Evolutionary conservation across 2,888 invertebrate genomes (phyloP).

Genomic region (Ptycholaimellus sp.): DNA sequence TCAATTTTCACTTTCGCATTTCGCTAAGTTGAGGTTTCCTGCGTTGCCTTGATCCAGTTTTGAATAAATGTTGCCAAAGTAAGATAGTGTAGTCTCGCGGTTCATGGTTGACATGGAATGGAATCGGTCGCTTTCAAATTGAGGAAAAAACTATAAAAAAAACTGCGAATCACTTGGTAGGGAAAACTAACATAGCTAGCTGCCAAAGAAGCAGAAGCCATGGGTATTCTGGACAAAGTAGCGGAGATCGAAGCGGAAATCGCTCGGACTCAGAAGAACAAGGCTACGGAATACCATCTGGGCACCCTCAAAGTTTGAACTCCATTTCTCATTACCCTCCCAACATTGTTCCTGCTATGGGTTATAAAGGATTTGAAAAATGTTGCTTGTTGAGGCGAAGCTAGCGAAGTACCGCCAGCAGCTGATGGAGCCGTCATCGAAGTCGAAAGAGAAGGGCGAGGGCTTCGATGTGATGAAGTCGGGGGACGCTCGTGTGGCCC

Average conservation of each 20-base stretch:
- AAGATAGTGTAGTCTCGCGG: neutral
- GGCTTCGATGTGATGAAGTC: constrained; percentile 98
- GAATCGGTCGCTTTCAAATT: neutral
- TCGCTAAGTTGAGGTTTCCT: neutral
- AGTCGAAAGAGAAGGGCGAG: constrained; percentile 52
- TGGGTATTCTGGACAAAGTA: constrained; percentile 98
- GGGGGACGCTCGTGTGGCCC: constrained; percentile 54
- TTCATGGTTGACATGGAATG: neutral
- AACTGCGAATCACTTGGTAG: no score
- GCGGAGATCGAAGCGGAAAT: constrained; percentile 96
- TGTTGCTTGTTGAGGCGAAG: constrained; percentile 32
- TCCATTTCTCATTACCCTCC: neutral
- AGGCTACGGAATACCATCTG: constrained; percentile 97
- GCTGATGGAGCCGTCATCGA: constrained; percentile 72
- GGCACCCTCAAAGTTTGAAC: constrained; percentile 55
- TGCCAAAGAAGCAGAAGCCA: neutral
- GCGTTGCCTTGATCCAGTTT: neutral
- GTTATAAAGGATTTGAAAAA: neutral
- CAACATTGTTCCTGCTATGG: neutral
- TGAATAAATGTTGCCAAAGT: no score
- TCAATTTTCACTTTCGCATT: neutral
- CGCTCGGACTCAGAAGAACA: constrained; percentile 90
- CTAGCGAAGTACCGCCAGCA: constrained; percentile 81
- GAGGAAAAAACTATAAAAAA: neutral
- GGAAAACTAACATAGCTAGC: no score